Evolutionary conservation across 2,888 invertebrate species (phyloP), one percentile per base, ranked within the genome.

Genomic region (Phyllotreta striolata): DNA sequence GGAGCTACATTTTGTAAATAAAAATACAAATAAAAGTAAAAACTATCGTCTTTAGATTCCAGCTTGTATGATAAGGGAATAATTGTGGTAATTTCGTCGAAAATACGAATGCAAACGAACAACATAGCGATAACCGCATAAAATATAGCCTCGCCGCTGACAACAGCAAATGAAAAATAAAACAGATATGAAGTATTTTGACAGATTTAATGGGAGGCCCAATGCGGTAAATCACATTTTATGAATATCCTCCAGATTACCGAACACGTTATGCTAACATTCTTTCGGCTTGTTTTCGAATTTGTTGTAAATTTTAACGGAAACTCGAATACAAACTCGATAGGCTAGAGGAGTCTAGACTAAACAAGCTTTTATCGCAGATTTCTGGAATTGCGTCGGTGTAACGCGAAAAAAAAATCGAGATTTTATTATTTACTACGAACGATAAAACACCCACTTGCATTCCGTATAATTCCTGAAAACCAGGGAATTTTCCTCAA

Each of bases 191-290:
- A 58, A 38, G 37, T 58, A 58, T 58, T 49, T 38, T 39, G 57
- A 58, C 57, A 49, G 47, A 58, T 58, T 58, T 47, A 58, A 58
- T 49, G 57, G 49, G 40, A 39, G 24, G 14, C 9, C 47, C 7
- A 49, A 58, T 39, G 57, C 40, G 9, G 49, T 58, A 58, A 58
- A 58, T 58, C 57, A 58, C 38, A 58, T 58, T 58, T 58, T 58
- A 58, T 58, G 47, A 58, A 58, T 58, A 58, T 58, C 40, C 57
- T 58, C 39, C 47, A 58, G 57, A 58, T 58, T 58, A 58, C 57
- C 49, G 12, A 58, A 40, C 24, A 40, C 40, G 39, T 47, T 47
- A 24, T 47, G 57, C 13, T 57, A 57, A 38, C 39, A 24, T 55
- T 55, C 44, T 55, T 55, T 56, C 12, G 7, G 46, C 35, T 44